Conservation (phyloP, 2,888 invertebrate species). For the Acleris laterana region DNA sequence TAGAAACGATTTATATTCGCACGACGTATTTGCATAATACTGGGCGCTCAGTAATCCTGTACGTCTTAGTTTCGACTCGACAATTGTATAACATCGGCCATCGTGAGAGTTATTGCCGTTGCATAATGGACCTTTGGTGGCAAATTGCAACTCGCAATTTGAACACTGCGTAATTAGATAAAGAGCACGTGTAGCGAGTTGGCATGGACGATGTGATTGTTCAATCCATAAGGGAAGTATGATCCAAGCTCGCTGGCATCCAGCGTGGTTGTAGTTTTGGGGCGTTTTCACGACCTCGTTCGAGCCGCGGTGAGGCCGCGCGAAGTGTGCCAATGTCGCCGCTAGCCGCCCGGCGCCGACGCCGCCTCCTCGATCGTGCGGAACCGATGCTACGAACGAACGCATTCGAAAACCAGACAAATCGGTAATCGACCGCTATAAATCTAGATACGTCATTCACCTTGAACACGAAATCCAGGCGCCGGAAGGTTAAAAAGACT, state of each 20-base stretch:
- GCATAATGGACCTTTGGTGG: conserved; percentile 48
- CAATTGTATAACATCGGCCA: conserved; percentile 65
- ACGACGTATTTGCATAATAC: conserved; percentile 79
- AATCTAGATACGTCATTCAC: conserved; percentile 39
- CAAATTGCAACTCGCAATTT: conserved; percentile 37
- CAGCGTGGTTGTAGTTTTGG: conserved; percentile 71
- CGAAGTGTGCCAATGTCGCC: conserved; percentile 82
- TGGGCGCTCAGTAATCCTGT: conserved; percentile 68
- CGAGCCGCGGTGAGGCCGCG: conserved; percentile 72
- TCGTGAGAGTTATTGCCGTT: conserved; percentile 54
- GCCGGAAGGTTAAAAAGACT: conserved; percentile 24
- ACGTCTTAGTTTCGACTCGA: conserved; percentile 58
- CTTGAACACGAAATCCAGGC: conserved; percentile 39
- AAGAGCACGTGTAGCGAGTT: conserved; percentile 57
- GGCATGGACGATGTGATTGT: conserved; percentile 49
- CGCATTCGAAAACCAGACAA: conserved; percentile 45
- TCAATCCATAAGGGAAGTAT: conserved; percentile 62
- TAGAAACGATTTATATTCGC: conserved; percentile 54
- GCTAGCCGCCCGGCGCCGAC: conserved; percentile 48
- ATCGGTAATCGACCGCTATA: conserved; percentile 38
- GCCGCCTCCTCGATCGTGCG: conserved; percentile 68
- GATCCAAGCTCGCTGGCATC: conserved; percentile 80
- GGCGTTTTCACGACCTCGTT: conserved; percentile 78
- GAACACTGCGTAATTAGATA: conserved; percentile 55
- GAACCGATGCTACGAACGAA: conserved; percentile 59